These are phyloP conservation scores for Ormyrus thymus DNA, from an alignment of 2,888 invertebrate species.

Conservation along the genomic window DNA sequence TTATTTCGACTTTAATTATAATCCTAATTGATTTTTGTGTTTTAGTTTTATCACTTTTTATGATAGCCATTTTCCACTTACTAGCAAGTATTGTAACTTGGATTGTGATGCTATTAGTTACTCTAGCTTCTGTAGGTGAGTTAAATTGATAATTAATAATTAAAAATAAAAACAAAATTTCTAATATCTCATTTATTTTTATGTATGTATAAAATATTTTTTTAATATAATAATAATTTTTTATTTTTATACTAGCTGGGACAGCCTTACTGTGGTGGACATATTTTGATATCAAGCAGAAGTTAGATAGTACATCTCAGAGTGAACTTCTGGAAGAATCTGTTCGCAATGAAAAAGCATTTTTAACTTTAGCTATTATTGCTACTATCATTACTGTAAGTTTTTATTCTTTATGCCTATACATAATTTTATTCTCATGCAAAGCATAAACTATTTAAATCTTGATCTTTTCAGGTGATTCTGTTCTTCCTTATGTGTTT, in stretches of 20 bases:
- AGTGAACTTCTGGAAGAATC: conserved; percentile 83
- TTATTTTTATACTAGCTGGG: conserved; percentile 74
- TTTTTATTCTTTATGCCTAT: conserved; percentile 58
- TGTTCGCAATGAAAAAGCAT: conserved; percentile 89
- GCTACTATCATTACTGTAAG: conserved; percentile 91
- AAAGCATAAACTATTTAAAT: conserved; percentile 24
- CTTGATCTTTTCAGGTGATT: conserved; percentile 78
- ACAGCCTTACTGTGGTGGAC: conserved; percentile 92
- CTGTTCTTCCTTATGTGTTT: conserved; percentile 84
- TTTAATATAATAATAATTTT: not conserved
- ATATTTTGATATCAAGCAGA: conserved; percentile 84
- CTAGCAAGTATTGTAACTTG: conserved; percentile 90
- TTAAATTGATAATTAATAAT: conserved; percentile 31
- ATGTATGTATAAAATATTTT: not conserved
- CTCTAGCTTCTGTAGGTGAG: conserved; percentile 83
- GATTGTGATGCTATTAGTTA: conserved; percentile 89
- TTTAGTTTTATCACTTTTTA: conserved; percentile 87
- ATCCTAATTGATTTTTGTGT: conserved; percentile 48
- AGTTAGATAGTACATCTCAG: conserved; percentile 77
- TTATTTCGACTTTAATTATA: conserved; percentile 14
- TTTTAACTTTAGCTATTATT: conserved; percentile 88
- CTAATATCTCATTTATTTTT: not conserved
- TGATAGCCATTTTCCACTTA: conserved; percentile 89
- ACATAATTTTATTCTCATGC: conserved; percentile 25
- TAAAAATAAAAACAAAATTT: conserved; percentile 4